These are phyloP conservation scores for Herminia tarsipennalis DNA, from an alignment of 2,888 invertebrate species.

Conservation along the genomic window DNA sequence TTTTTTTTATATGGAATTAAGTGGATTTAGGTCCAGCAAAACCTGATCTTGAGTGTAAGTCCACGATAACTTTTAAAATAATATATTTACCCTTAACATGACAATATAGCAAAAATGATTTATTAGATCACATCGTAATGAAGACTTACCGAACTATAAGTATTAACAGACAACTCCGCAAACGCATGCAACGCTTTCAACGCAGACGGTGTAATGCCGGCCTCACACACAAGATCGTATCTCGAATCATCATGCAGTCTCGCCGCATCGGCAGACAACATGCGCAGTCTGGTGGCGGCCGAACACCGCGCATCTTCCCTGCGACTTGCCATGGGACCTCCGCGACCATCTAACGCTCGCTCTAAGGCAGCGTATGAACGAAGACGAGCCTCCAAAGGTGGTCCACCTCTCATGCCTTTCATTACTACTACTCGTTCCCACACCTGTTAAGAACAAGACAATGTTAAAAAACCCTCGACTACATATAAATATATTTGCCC, in stretches of 20 bases:
- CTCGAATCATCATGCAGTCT: constrained; percentile 87
- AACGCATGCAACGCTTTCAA: constrained; percentile 64
- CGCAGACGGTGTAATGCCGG: constrained; percentile 69
- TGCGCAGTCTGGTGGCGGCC: constrained; percentile 74
- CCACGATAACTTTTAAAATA: too few species aligned
- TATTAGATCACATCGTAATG: too few species aligned
- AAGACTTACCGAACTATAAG: constrained; percentile 73
- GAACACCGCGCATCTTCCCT: constrained; percentile 82
- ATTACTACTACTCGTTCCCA: constrained; percentile 85
- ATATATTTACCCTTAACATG: too few species aligned
- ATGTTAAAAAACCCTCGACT: too few species aligned
- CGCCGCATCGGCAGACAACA: constrained; percentile 88
- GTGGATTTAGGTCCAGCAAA: too few species aligned
- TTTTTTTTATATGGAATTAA: too few species aligned
- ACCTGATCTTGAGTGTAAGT: too few species aligned
- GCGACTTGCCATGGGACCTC: constrained; percentile 80
- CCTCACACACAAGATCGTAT: constrained; percentile 70
- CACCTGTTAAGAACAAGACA: constrained; percentile 76
- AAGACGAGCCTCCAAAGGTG: constrained; percentile 87
- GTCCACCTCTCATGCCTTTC: constrained; percentile 64
- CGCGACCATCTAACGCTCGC: constrained; percentile 87
- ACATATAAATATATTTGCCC: too few species aligned
- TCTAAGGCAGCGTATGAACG: constrained; percentile 88
- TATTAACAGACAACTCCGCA: constrained; percentile 67
- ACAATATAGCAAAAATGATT: too few species aligned